Evolutionary conservation across 2,113 vertebrate species (phyloP).

Genomic region (Orcinus orca): DNA sequence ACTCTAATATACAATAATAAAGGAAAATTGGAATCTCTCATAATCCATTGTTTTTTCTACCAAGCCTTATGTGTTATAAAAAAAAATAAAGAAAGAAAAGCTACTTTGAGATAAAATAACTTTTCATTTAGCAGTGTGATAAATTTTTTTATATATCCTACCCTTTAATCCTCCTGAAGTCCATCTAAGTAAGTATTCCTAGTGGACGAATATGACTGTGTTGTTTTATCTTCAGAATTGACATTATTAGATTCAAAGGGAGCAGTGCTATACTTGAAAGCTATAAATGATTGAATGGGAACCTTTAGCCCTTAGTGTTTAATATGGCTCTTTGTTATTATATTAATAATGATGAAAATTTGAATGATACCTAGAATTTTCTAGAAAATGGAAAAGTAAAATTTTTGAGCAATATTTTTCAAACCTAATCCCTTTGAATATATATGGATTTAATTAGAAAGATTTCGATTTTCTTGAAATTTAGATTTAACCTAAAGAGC

Average conservation of each 20-base stretch:
- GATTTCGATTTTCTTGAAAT: constrained; percentile 80
- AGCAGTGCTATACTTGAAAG: constrained; percentile 17
- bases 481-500: constrained; percentile 78
- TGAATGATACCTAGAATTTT: constrained; percentile 46
- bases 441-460: constrained; percentile 75
- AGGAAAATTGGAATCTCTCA: not conserved
- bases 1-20: not conserved
- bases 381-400: constrained; percentile 72
- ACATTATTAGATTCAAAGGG: constrained; percentile 18
- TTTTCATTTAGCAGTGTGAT: not conserved
- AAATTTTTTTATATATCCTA: not conserved
- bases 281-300: not conserved
- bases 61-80: not conserved
- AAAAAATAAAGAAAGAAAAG: not conserved
- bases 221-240: constrained; percentile 43
- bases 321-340: constrained; percentile 24
- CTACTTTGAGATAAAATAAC: constrained; percentile 28
- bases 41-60: constrained; percentile 1
- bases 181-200: not conserved
- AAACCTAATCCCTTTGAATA: constrained; percentile 76
- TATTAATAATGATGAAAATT: constrained; percentile 43
- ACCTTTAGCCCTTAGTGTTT: constrained; percentile 3
- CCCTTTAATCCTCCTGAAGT: constrained; percentile 11
- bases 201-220: not conserved
- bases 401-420: constrained; percentile 68